Base-by-base conservation (phyloP, 2,113 vertebrate genomes). In the Nerophis lumbriciformis region DNA sequence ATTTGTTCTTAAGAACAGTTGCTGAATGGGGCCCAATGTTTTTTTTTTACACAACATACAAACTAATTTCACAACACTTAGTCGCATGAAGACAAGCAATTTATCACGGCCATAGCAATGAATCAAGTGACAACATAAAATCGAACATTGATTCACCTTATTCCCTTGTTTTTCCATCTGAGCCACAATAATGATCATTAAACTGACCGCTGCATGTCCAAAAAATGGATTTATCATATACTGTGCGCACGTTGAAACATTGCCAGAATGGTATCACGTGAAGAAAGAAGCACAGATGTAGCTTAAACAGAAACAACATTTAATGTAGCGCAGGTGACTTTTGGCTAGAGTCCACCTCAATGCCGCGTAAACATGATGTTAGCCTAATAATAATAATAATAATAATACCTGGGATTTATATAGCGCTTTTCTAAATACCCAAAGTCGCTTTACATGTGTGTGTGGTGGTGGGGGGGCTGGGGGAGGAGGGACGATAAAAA, bases 161-260 rank as follows among this genome's bases (percentile, higher is more conserved):
- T 85, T 87, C 87, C 86, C 84, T 84, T 84, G 86, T 88, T 88
- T 87, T 89, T 85, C 79, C 85, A 88, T 87, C 82, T 76, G 80
- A 79, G 85, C 84, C 85, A 80, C 82, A 12, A 84, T 89, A 85
- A 88, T 85, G 87, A 86, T 88, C 86, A 86, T 90, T 88, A 87
- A 84, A 89, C 84, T 87, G 88, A 88, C 88, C 86, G 71, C 80
- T 52, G 70, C 65, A 78, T 82, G 84, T 87, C 83, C 75, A 77
- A 85, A 83, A 83, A 83, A 87, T 89, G 74, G 87, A 89, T 89
- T 88, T 81, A 75, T 81, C 82, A 85, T 85, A 77, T 74, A 72
- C 66, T 5, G 51, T 67, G 71, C 63, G 71, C 59, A 61, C 75
- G 62, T 63, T 68, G 57, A 76, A 76, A 73, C 72, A 54, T 79